Evolutionary conservation across 2,888 invertebrate species (phyloP), one percentile per base, ranked within the genome.

Genomic region (Therioaphis trifolii): DNA sequence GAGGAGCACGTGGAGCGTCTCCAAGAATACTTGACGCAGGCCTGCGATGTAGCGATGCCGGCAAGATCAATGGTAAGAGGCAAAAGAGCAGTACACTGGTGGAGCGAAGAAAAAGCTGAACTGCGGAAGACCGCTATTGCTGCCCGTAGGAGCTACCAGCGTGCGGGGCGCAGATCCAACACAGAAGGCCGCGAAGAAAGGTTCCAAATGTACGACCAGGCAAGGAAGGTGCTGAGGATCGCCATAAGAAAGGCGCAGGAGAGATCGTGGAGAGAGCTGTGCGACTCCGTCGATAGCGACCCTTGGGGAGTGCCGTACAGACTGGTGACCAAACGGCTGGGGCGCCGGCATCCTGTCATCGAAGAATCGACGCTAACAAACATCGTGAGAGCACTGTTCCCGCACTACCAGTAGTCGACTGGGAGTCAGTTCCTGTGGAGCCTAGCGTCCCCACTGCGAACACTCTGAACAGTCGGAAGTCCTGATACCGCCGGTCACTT

Each of bases 291-390:
- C 0, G 74, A 75, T 1, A 40, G 1, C 4, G 74, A 75, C 43
- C 75, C 75, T 0, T 75, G 75, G 75, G 75, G 75, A 0, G 40
- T 61, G 0, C 75, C 75, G 0, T 74, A 55, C 18, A 74, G 12
- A 5, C 12, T 72, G 0, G 72, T 72, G 9, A 72, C 72, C 4
- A 74, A 74, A 1, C 35, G 29, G 0, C 24, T 75, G 0, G 58
- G 58, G 0, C 58, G 75, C 11, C 58, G 29, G 0, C 1, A 14
- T 0, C 75, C 75, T 4, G 5, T 3, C 4, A 9, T 74, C 9
- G 55, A 55, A 14, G 55, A 55, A 55, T 21, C 55, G 4, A 55
- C 21, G 55, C 14, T 55, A 21, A n/a, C n/a, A 21, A 55, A n/a
- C 4, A 21, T 55, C 4, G 55, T n/a, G n/a, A 55, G 55, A 55